Conservation (phyloP, 2,113 vertebrate species). For the Saccopteryx bilineata region DNA sequence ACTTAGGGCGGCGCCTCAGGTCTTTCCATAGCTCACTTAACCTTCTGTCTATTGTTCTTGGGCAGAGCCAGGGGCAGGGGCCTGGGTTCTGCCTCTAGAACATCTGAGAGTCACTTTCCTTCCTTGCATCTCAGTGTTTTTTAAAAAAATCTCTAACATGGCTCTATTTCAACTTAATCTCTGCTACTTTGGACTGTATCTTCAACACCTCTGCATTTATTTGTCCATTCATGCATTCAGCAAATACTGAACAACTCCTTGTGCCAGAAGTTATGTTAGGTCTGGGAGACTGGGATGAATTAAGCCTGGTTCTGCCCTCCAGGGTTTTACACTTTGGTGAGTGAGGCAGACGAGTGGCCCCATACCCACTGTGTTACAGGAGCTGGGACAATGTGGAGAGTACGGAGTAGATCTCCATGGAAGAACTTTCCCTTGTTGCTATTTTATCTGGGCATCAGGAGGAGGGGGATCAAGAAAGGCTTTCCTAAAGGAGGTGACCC, state of each 20-base stretch:
- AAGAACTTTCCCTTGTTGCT: not conserved
- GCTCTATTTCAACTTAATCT: not conserved
- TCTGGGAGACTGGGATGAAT: not conserved
- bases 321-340: not conserved
- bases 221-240: not conserved
- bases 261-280: not conserved
- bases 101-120: not conserved
- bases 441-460: not conserved
- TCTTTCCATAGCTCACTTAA: not conserved
- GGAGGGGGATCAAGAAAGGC: not conserved
- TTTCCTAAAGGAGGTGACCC: not conserved
- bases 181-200: not conserved
- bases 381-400: not conserved
- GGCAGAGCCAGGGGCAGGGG: not conserved
- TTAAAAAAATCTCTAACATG: not conserved
- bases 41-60: not conserved
- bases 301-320: not conserved
- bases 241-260: not conserved
- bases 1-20: not conserved
- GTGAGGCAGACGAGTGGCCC: not conserved
- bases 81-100: not conserved
- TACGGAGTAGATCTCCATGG: not conserved
- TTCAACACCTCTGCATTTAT: not conserved
- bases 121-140: not conserved
- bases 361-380: not conserved